A percentile compares a stretch with the other conserved stretches of the same genome.
These are phyloP conservation scores for Antheraea assamensis DNA, from an alignment of 2,888 invertebrate species.

Conservation along the genomic window DNA sequence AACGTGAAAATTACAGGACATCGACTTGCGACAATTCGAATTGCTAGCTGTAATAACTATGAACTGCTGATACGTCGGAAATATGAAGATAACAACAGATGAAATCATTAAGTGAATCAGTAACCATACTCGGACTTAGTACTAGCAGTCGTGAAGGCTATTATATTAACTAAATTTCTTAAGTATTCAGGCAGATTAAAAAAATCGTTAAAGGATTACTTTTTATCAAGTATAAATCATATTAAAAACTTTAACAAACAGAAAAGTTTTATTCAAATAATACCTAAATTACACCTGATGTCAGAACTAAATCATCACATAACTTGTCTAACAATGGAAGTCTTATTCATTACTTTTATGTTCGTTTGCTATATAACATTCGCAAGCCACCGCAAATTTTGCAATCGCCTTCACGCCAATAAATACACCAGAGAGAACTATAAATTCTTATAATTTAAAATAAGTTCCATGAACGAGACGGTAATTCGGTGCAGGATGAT, in stretches of 20 bases:
- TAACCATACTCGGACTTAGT: too few species aligned
- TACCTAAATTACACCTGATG: neutral
- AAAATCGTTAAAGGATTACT: too few species aligned
- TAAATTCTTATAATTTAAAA: neutral
- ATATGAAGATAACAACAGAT: too few species aligned
- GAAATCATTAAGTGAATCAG: too few species aligned
- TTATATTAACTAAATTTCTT: too few species aligned
- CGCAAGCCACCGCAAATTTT: neutral
- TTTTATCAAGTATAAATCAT: neutral
- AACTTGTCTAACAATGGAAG: neutral
- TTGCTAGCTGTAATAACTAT: too few species aligned
- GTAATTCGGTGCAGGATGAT: constrained; percentile 18
- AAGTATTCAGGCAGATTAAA: too few species aligned
- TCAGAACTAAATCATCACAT: neutral
- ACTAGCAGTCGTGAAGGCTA: too few species aligned
- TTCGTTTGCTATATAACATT: neutral
- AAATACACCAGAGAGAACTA: too few species aligned
- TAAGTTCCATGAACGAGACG: constrained; percentile 20
- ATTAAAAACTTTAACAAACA: neutral
- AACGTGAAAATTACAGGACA: too few species aligned
- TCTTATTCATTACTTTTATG: neutral
- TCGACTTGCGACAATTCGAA: too few species aligned
- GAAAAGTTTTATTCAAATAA: neutral
- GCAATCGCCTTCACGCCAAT: neutral
- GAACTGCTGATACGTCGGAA: too few species aligned